Evolutionary conservation across 2,797 vertebrate genomes (phyloP).

Genomic region (Parauchenoglanis ngamensis): DNA sequence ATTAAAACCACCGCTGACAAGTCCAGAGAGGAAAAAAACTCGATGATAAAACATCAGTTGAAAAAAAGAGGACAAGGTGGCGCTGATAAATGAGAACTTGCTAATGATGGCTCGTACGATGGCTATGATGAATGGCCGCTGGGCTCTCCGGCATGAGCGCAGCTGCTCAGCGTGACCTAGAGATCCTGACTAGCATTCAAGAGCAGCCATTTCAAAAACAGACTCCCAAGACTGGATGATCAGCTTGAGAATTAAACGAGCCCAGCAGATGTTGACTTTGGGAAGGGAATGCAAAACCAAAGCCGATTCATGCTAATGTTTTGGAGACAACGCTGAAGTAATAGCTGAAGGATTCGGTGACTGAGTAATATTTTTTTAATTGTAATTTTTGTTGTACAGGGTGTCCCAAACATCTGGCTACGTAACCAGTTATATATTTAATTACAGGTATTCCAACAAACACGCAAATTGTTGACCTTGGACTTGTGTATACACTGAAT

Average conservation of each 20-base stretch:
- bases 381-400: background rate
- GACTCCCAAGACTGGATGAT: conserved; percentile 49
- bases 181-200: conserved; percentile 33
- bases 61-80: conserved; percentile 43
- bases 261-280: conserved; percentile 72
- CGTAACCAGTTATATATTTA: no score
- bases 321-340: background rate
- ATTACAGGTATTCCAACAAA: no score
- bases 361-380: background rate
- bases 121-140: conserved; percentile 24
- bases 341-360: background rate
- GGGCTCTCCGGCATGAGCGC: conserved; percentile 31
- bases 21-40: background rate
- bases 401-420: no score
- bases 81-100: conserved; percentile 36
- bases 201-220: conserved; percentile 48
- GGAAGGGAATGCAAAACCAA: conserved; percentile 57
- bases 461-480: no score
- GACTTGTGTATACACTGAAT: no score
- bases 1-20: conserved; percentile 10
- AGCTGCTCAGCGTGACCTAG: conserved; percentile 53
- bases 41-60: background rate
- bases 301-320: background rate
- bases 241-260: conserved; percentile 42
- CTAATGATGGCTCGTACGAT: background rate